These are phyloP conservation scores for Anthoscopus minutus DNA, from an alignment of 2,113 vertebrate genomes.

Conservation along the genomic window DNA sequence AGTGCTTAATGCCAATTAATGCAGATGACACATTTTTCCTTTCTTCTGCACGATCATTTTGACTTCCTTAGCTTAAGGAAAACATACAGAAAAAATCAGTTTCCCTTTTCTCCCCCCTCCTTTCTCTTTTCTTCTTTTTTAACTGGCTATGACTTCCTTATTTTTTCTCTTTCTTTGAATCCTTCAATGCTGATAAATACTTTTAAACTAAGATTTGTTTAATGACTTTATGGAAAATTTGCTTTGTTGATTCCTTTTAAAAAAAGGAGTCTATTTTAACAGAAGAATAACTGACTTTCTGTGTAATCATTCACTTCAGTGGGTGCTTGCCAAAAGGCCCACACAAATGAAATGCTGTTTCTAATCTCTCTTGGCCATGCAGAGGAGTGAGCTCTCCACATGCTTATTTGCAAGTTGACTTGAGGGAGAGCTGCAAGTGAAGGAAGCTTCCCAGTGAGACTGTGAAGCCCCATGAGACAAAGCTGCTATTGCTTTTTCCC, in stretches of 20 bases:
- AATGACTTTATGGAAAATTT: not conserved
- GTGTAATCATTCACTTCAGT: not conserved
- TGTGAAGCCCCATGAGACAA: not conserved
- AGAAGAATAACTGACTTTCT: not conserved
- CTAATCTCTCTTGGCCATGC: slow-evolving; percentile 1
- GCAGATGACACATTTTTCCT: not conserved
- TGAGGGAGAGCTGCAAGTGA: not conserved
- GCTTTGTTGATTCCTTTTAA: not conserved
- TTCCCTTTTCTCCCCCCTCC: not conserved
- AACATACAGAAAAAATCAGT: not conserved
- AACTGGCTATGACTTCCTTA: not conserved
- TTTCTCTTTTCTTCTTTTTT: not conserved
- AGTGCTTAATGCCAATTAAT: slow-evolving; percentile 23
- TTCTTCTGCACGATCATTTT: not conserved
- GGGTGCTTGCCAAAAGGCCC: not conserved
- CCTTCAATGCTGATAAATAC: slow-evolving; percentile 18
- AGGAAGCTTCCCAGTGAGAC: not conserved
- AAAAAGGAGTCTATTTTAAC: slow-evolving; percentile 5
- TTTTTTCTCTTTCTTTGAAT: slow-evolving; percentile 16
- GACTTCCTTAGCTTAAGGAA: slow-evolving; percentile 14
- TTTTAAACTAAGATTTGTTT: slow-evolving; percentile 42
- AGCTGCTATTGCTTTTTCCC: not conserved
- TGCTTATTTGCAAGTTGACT: not conserved
- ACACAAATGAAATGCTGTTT: not conserved
- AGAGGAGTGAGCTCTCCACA: not conserved